These are phyloP conservation scores for Polydrusus pterygomalis DNA, from an alignment of 2,888 invertebrate genomes.

Conservation along the genomic window DNA sequence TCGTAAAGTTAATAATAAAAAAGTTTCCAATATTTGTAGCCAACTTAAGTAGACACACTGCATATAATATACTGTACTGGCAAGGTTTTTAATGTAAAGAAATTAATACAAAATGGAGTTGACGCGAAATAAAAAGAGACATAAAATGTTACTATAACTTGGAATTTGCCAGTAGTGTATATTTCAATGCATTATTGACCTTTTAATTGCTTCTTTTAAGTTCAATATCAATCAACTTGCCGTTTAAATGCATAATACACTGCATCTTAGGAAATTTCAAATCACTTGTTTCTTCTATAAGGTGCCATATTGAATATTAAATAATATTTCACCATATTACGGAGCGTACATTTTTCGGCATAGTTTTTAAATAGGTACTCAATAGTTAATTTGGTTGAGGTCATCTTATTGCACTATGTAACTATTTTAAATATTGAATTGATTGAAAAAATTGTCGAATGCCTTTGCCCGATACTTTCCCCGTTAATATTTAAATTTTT, in stretches of 20 bases:
- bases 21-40: too few species aligned
- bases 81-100: too few species aligned
- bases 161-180: background rate
- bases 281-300: background rate
- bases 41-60: too few species aligned
- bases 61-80: too few species aligned
- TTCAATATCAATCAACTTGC: slow-evolving; percentile 9
- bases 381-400: slow-evolving; percentile 31
- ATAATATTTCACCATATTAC: background rate
- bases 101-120: too few species aligned
- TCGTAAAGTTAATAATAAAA: too few species aligned
- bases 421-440: background rate
- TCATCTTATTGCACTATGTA: slow-evolving; percentile 9
- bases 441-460: too few species aligned
- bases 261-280: background rate
- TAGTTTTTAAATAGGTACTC: slow-evolving; percentile 19
- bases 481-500: too few species aligned
- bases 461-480: too few species aligned
- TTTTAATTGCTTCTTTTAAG: slow-evolving; percentile 1
- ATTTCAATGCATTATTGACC: background rate
- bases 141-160: too few species aligned
- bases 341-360: slow-evolving; percentile 13
- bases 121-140: too few species aligned
- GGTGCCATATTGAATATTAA: slow-evolving; percentile 8
- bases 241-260: slow-evolving; percentile 2